phyloP scores from a whole-genome alignment of 2,888 invertebrate species.

The Timema podura region DNA sequence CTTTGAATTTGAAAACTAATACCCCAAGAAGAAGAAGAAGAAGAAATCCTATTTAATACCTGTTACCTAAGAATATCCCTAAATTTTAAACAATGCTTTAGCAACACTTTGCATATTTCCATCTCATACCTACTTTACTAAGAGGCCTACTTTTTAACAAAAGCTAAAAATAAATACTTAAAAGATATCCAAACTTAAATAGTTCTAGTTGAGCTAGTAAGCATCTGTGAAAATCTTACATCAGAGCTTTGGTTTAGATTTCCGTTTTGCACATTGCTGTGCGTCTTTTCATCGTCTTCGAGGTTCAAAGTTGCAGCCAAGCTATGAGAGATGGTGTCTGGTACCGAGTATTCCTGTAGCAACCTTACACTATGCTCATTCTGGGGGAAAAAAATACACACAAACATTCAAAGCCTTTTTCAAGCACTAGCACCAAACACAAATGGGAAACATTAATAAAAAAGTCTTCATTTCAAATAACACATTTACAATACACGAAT shows the following conservation, averaged over 20 bases:
- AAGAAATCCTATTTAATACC: no score
- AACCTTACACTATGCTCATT: slow-evolving; percentile 37
- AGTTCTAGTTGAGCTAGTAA: background rate
- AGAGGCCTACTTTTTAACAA: background rate
- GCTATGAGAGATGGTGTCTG: slow-evolving; percentile 19
- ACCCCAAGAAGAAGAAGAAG: no score
- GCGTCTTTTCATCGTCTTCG: slow-evolving; percentile 10
- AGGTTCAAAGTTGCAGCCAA: slow-evolving; percentile 13
- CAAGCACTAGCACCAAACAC: background rate
- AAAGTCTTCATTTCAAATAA: background rate
- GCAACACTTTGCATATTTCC: background rate
- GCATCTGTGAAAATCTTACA: background rate
- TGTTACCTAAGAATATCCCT: no score
- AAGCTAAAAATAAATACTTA: no score
- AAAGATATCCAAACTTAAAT: background rate
- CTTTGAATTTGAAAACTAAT: no score
- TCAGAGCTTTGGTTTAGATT: slow-evolving; percentile 10
- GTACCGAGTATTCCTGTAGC: slow-evolving; percentile 34
- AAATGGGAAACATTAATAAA: background rate
- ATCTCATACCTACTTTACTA: background rate
- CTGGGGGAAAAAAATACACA: slow-evolving; percentile 31
- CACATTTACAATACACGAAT: background rate
- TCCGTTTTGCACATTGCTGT: slow-evolving; percentile 12
- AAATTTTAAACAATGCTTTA: no score
- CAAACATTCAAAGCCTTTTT: slow-evolving; percentile 1